phyloP scores from a whole-genome alignment of 1,140 invertebrate species.

The Drosophila pruinosa region DNA sequence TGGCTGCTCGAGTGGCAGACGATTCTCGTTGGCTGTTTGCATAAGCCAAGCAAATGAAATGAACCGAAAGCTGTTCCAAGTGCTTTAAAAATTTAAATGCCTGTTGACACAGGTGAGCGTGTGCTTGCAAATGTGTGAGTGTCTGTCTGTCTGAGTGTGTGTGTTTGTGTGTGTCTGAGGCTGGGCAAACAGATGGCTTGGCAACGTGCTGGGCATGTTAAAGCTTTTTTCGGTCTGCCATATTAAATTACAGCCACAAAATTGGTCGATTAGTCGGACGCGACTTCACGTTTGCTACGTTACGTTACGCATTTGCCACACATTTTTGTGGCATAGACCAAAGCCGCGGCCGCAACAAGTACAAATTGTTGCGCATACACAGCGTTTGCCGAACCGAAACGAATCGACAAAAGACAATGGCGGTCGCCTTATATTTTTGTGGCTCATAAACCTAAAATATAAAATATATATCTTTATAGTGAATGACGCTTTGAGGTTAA shows the following conservation, averaged over 20 bases:
- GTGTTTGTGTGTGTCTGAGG: not conserved
- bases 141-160: not conserved
- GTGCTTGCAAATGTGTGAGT: not conserved
- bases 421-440: constrained; percentile 58
- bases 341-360: constrained; percentile 15
- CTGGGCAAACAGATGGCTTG: constrained; percentile 48
- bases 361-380: constrained; percentile 76
- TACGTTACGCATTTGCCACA: not conserved
- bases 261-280: constrained; percentile 58
- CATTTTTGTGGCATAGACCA: constrained; percentile 20
- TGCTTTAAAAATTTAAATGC: constrained; percentile 62
- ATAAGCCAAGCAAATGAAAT: constrained; percentile 75
- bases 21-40: constrained; percentile 57
- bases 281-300: not conserved
- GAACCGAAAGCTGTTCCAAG: constrained; percentile 52
- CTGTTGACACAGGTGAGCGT: constrained; percentile 50
- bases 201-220: constrained; percentile 67
- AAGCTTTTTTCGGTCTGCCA: constrained; percentile 48
- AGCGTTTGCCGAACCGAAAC: constrained; percentile 26
- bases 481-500: constrained; percentile 74
- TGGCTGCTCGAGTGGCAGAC: constrained; percentile 63
- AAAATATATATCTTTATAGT: constrained; percentile 63
- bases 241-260: constrained; percentile 75
- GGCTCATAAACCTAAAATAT: constrained; percentile 72
- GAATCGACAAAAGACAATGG: constrained; percentile 5